Conservation (phyloP, 2,113 vertebrate genomes). For the Chloroceryle aenea region DNA sequence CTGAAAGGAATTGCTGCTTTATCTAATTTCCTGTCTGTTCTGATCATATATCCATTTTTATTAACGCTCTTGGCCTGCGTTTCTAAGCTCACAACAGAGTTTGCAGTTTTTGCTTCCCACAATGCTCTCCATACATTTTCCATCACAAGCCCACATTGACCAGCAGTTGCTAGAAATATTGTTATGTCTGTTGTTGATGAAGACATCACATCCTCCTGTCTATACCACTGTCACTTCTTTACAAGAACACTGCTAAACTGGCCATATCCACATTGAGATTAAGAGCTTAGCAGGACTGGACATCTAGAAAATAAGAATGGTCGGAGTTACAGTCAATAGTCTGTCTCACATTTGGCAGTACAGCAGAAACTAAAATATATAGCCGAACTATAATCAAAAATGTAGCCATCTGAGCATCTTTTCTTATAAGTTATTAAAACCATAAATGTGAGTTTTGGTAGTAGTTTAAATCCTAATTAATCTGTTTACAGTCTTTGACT, state of each 20-base stretch:
- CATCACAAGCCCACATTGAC: neutral
- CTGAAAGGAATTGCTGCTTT: neutral
- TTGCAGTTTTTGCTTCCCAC: neutral
- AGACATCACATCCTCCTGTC: slow-evolving; percentile 43
- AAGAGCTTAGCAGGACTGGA: slow-evolving; percentile 47
- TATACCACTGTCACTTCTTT: slow-evolving; percentile 19
- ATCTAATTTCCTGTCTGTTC: neutral
- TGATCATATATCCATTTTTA: neutral
- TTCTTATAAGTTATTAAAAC: neutral
- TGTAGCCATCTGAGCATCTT: neutral
- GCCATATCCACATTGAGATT: slow-evolving; percentile 44
- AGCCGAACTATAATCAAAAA: too few species aligned
- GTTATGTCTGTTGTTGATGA: slow-evolving; percentile 27
- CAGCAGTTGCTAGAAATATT: slow-evolving; percentile 14
- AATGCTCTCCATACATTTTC: neutral
- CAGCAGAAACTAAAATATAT: neutral
- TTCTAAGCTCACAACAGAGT: neutral
- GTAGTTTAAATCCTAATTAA: neutral
- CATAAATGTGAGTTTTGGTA: neutral
- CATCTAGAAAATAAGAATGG: slow-evolving; percentile 45
- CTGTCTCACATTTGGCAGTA: neutral
- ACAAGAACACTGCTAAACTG: slow-evolving; percentile 6
- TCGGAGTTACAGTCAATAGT: slow-evolving; percentile 19
- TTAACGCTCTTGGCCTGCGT: neutral
- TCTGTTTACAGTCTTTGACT: neutral